Evolutionary conservation across 2,888 invertebrate species (phyloP), one percentile per base, ranked within the genome.

Genomic region (Drosophila sordidapex): DNA sequence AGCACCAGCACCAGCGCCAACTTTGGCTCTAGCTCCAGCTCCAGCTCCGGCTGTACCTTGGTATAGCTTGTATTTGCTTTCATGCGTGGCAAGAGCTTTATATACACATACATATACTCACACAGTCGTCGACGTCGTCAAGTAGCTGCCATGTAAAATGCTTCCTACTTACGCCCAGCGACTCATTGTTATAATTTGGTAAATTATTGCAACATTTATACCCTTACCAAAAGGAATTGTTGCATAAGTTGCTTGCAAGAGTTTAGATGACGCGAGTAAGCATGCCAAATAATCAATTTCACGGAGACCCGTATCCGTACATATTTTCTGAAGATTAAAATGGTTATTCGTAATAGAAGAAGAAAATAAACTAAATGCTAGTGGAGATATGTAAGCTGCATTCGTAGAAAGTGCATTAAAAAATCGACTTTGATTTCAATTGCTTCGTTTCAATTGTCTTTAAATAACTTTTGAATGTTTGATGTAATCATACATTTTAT

Each of bases 121-220:
- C 33, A 59, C 46, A 63, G 51, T 53, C 64, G 54, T 71, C 64
- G 54, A 68, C 79, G 76, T 83, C 83, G 73, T 81, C 83, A 84
- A 86, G 83, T 82, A 83, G 85, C 81, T 84, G 81, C 76, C 81
- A 84, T 77, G 79, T 81, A 79, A 74, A 79, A 81, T 68, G 86
- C 86, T 84, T 84, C 84, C 84, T 84, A 84, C 84, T 84, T 82
- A 73, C 74, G 74, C 74, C 75, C 70, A 76, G 77, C 54, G 73
- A 64, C 70, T 70, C 72, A 82, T 80, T 84, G 74, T 82, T 82
- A 80, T 80, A 85, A 78, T 83, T 83, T 69, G 75, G 70, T 80
- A 75, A 77, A 80, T 74, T 78, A 78, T 83, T 75, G 78, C 75
- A 70, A 61, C 59, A 75, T 59, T 67, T 35, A 60, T 76, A 71